Evolutionary conservation across 1,140 invertebrate species (phyloP), one percentile per base, ranked within the genome.

Genomic region (Drosophila prosaltans): DNA sequence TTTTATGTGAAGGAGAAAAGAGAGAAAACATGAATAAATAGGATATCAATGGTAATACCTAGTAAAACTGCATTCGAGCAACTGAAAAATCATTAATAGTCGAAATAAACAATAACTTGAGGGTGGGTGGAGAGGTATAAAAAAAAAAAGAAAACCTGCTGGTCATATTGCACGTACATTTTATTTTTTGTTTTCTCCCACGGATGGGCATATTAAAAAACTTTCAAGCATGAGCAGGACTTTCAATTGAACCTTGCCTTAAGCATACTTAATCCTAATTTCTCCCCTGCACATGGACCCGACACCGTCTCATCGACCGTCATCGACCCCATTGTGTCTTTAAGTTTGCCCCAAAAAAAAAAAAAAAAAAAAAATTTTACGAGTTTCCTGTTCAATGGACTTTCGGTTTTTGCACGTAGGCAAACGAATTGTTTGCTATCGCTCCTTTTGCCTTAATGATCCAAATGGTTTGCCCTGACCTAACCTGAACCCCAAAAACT

Each of bases 331-430:
- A 82, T 78, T 82, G 74, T 82, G 65, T 72, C 72, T 72, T 72
- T 58, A 65, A 71, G 69, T 77, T 68, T 24, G 57, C 71, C 36
- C 51, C 21, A 10, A 21, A 48, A 48, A 48, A 24, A 7, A 48
- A 48, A 48, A 48, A 21, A 2, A 7, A 48, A 8, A 48, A 51
- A 51, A 51, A 10, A 4, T 84, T 84, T 84, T 83, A 83, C 69
- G 81, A 84, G 81, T 77, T 83, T 83, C 76, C 81, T 83, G 81
- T 78, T 83, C 73, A 84, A 84, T 80, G 81, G 72, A 79, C 73
- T 51, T 51, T 51, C 45, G 21, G 45, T 51, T 51, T 51, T 71
- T 77, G 81, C 69, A 75, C 80, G 74, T 51, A 51, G 45, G 45
- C 45, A 51, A 51, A 51, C 45, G 45, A 51, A 51, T 51, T 51